Conservation (phyloP, 2,888 invertebrate species). For the Bhutanitis thaidina region DNA sequence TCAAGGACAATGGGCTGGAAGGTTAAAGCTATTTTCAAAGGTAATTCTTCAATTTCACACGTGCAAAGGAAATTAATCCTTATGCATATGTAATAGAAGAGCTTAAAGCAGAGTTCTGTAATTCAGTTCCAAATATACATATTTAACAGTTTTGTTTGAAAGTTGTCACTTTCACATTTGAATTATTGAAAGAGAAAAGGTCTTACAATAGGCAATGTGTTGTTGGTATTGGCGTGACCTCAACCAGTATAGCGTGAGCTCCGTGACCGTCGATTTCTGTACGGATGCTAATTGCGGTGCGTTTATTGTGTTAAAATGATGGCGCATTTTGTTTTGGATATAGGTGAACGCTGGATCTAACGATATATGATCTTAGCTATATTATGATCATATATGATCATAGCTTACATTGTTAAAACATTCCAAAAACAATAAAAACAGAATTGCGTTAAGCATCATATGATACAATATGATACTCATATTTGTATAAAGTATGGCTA, state of each 20-base stretch:
- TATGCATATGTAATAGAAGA: not conserved
- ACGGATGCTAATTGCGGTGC: not conserved
- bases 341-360: too few species aligned
- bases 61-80: not conserved
- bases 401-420: too few species aligned
- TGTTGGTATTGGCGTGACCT: not conserved
- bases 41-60: not conserved
- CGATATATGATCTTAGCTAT: too few species aligned
- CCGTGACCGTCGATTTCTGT: not conserved
- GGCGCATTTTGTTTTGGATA: too few species aligned
- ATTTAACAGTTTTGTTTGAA: slow-evolving; percentile 14
- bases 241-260: slow-evolving; percentile 4
- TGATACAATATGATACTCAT: too few species aligned
- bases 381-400: too few species aligned
- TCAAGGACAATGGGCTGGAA: slow-evolving; percentile 3
- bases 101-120: too few species aligned
- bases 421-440: too few species aligned
- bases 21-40: not conserved
- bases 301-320: too few species aligned
- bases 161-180: slow-evolving; percentile 21
- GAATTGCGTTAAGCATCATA: too few species aligned
- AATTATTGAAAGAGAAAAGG: slow-evolving; percentile 9
- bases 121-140: too few species aligned
- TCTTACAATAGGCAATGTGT: not conserved
- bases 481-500: too few species aligned